Evolutionary conservation across 1,140 invertebrate genomes (phyloP).

Genomic region (Drosophila seguyi): DNA sequence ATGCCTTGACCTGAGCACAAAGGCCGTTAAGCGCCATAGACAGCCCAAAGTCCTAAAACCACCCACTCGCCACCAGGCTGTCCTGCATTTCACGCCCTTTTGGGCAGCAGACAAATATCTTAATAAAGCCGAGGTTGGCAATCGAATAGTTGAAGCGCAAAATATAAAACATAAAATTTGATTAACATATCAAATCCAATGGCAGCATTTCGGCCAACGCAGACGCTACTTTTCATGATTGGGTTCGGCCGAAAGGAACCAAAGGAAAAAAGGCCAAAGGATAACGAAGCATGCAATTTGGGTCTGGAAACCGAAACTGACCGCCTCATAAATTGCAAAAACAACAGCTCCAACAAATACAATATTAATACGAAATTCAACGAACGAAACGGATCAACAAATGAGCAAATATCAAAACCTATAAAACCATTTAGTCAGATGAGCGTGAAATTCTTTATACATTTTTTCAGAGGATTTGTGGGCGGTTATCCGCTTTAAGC

Average conservation of each 20-base stretch:
- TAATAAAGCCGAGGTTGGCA: conserved; percentile 39
- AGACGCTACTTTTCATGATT: conserved; percentile 43
- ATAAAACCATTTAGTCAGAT: conserved; percentile 82
- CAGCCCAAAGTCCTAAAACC: not conserved
- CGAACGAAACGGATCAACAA: conserved; percentile 60
- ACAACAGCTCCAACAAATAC: conserved; percentile 36
- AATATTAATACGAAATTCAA: conserved; percentile 54
- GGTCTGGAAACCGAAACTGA: conserved; percentile 56
- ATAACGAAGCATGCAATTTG: conserved; percentile 62
- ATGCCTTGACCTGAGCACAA: conserved; percentile 3
- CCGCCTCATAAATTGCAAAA: conserved; percentile 77
- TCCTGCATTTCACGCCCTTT: conserved; percentile 50
- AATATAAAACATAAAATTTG: conserved; percentile 79
- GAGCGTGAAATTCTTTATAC: conserved; percentile 68
- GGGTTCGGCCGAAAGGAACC: not conserved
- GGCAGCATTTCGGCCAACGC: conserved; percentile 31
- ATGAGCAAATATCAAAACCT: conserved; percentile 78
- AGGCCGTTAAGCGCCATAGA: not conserved
- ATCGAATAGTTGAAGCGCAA: conserved; percentile 73
- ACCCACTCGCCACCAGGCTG: conserved; percentile 8
- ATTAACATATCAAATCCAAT: conserved; percentile 70
- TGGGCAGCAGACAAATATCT: conserved; percentile 61
- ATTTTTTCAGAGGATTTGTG: conserved; percentile 6
- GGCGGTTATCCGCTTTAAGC: conserved; percentile 32
- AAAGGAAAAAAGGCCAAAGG: conserved; percentile 30